Conservation (phyloP, 2,113 vertebrate genomes). For the Psilopogon haemacephalus region DNA sequence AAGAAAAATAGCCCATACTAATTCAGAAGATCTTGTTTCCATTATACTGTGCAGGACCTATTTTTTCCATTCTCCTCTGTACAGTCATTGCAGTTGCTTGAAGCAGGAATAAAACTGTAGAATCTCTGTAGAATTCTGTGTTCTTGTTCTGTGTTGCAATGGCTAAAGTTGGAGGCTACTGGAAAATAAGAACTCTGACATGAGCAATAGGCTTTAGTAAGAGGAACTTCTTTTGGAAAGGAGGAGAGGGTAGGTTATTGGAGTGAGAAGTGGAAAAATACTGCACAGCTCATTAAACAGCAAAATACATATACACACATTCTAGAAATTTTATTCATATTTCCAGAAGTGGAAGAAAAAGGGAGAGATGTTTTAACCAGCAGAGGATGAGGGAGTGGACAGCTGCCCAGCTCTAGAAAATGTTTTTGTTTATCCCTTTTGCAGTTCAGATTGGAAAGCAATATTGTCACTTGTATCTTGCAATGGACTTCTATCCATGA, state of each 20-base stretch:
- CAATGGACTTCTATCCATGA: background rate
- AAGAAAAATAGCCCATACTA: conserved; percentile 22
- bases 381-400: background rate
- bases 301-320: background rate
- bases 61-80: background rate
- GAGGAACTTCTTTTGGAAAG: background rate
- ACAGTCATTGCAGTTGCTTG: background rate
- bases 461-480: background rate
- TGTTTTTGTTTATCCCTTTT: background rate
- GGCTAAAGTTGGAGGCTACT: background rate
- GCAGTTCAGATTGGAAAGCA: background rate
- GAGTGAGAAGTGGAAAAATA: background rate
- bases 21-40: background rate
- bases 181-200: background rate
- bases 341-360: background rate
- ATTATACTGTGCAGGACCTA: background rate
- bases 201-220: background rate
- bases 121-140: background rate
- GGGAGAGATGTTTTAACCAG: background rate
- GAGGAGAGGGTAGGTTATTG: background rate
- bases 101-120: background rate
- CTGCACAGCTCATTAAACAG: background rate
- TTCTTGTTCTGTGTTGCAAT: background rate
- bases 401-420: background rate
- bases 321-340: background rate